Evolutionary conservation across 1,140 invertebrate genomes (phyloP).

Genomic region (Liolophura sinensis): DNA sequence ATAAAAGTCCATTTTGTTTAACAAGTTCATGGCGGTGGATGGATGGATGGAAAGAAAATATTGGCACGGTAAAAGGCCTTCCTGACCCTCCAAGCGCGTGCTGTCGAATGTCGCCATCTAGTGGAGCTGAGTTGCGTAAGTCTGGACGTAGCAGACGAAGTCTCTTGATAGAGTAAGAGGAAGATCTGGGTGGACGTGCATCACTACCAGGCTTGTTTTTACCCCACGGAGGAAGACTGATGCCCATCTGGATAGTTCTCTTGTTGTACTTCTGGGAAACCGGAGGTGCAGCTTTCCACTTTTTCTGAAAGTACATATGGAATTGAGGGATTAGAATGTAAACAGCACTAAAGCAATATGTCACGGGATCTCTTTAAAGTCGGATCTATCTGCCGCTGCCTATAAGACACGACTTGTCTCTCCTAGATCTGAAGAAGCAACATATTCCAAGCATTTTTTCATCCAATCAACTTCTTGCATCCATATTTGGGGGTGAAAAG

Average conservation of each 20-base stretch:
- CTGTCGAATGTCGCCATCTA: conserved; percentile 15
- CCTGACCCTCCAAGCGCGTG: not conserved
- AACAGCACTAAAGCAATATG: too few relatives aligned
- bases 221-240: conserved; percentile 42
- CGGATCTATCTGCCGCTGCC: not conserved
- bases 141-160: conserved; percentile 38
- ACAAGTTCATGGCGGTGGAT: not conserved
- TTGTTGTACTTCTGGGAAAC: conserved; percentile 32
- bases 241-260: conserved; percentile 34
- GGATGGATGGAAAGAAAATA: too few relatives aligned
- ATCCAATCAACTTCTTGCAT: too few relatives aligned
- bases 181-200: conserved; percentile 42
- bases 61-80: too few relatives aligned
- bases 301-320: conserved; percentile 23
- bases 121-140: conserved; percentile 37
- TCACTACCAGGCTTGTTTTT: conserved; percentile 26
- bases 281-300: conserved; percentile 34
- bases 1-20: not conserved
- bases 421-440: too few relatives aligned
- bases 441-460: too few relatives aligned
- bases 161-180: conserved; percentile 38
- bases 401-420: not conserved
- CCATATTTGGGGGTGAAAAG: too few relatives aligned
- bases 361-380: not conserved
- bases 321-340: conserved; percentile 12